Base-by-base conservation (phyloP, 1,140 invertebrate genomes). In the Cataglyphis hispanica region DNA sequence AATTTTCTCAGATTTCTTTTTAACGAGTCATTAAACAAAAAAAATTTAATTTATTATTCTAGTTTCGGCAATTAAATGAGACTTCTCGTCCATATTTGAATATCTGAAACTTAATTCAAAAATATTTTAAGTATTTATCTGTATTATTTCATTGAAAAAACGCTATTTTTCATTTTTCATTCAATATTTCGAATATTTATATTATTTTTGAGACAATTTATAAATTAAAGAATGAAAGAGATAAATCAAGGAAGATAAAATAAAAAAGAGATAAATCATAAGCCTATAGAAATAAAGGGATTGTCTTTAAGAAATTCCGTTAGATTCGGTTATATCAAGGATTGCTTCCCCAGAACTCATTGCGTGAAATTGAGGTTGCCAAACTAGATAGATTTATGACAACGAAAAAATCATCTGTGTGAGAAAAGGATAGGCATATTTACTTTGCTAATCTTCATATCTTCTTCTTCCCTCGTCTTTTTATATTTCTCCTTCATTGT, bases 401-500 rank as follows among this genome's bases (percentile, higher is more conserved):
- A 61, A 56, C 34, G 53, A 27, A 70, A 70, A 61, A 84, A 84
- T 70, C 16, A 27, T 46, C 50, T 4, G 43, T 5, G 13, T 1
- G 6, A 13, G 37, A 70, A 50, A 56, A 27, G 27, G 27, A 50
- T 58, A 11, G 25, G 5, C 50, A 75, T 74, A 34, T 83, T 86
- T 86, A 84, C 27, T n/a, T 37, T 5, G 63, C 5, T 84, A 69
- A 83, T 84, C 56, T 74, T 34, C 34, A 0, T 27, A 27, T 2
- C n/a, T 6, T 19, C 6, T 27, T 77, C 3, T 37, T 58, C 4
- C 13, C n/a, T n/a, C 7, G 40, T 19, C 4, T 74, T 16, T 16
- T 34, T 40, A 8, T 46, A 1, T 70, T 19, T 69, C 4, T 13
- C n/a, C n/a, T 50, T 27, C 1, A 4, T 22, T n/a, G 0, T 19